A percentile compares a stretch with the other conserved stretches of the same genome.
Conservation (phyloP, 2,113 vertebrate genomes). For the Trogon melanurus region DNA sequence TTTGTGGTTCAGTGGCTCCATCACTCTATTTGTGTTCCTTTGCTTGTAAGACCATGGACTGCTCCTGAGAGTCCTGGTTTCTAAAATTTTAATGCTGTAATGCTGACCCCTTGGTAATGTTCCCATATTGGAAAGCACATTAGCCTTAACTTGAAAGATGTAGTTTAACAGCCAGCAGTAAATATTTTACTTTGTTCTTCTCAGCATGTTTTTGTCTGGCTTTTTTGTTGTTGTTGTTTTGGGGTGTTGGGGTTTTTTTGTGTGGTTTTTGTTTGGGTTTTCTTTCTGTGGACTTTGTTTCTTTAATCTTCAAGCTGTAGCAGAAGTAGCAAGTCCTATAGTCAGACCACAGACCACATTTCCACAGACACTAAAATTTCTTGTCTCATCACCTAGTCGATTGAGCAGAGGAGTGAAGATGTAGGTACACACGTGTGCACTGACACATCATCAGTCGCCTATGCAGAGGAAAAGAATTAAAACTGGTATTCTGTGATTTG, state of each 20-base stretch:
- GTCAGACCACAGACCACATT: not conserved
- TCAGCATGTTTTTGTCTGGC: conserved; percentile 7
- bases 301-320: not conserved
- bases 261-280: too few relatives aligned
- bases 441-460: not conserved
- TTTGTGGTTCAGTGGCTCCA: conserved; percentile 81
- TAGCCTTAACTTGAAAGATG: conserved; percentile 67
- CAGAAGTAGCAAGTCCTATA: conserved; percentile 14
- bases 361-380: conserved; percentile 27
- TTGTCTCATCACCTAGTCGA: not conserved
- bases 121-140: conserved; percentile 67
- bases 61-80: conserved; percentile 54
- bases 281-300: not conserved
- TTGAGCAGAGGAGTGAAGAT: not conserved
- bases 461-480: not conserved
- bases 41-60: conserved; percentile 57
- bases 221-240: not conserved
- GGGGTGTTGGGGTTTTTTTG: not conserved
- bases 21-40: conserved; percentile 72
- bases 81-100: conserved; percentile 71
- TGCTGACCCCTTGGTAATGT: conserved; percentile 62
- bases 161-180: conserved; percentile 64
- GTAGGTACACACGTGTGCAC: not conserved
- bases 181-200: conserved; percentile 71
- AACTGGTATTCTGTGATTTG: not conserved